phyloP scores from a whole-genome alignment of 1,140 invertebrate species.

The Diorhabda carinulata region DNA sequence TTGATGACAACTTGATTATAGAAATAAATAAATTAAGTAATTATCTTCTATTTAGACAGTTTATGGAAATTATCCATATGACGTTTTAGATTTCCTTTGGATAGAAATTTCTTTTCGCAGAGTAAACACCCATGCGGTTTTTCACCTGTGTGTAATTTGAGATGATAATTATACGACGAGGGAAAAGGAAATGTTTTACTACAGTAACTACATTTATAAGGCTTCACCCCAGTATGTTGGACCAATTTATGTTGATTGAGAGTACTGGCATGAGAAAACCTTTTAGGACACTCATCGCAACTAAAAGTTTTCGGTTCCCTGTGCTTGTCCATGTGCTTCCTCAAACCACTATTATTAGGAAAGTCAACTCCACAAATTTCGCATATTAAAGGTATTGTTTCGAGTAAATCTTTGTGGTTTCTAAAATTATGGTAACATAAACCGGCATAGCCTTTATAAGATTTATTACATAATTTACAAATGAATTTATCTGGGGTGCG shows the following conservation, averaged over 20 bases:
- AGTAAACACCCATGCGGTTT: constrained; percentile 67
- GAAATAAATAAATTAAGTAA: too few species aligned
- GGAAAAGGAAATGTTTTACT: constrained; percentile 76
- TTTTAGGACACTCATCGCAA: constrained; percentile 64
- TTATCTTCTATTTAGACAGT: too few species aligned
- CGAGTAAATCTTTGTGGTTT: constrained; percentile 36
- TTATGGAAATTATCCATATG: constrained; percentile 52
- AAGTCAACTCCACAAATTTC: constrained; percentile 77
- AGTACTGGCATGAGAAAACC: constrained; percentile 58
- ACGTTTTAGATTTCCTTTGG: constrained; percentile 57
- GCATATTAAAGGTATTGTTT: constrained; percentile 51
- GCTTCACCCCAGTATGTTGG: constrained; percentile 61
- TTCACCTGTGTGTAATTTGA: constrained; percentile 64
- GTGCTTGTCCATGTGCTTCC: constrained; percentile 67
- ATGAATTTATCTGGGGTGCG: constrained; percentile 30
- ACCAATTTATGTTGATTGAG: constrained; percentile 59
- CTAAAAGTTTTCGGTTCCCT: constrained; percentile 69
- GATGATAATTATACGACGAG: constrained; percentile 57
- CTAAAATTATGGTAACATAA: constrained; percentile 37
- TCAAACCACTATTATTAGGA: constrained; percentile 63
- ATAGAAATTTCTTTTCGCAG: constrained; percentile 64
- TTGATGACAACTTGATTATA: too few species aligned
- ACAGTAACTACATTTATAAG: constrained; percentile 64
- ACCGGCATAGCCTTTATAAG: constrained; percentile 14
- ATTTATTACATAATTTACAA: constrained; percentile 36